phyloP scores from a whole-genome alignment of 2,888 invertebrate genomes.

The Elegia similella region DNA sequence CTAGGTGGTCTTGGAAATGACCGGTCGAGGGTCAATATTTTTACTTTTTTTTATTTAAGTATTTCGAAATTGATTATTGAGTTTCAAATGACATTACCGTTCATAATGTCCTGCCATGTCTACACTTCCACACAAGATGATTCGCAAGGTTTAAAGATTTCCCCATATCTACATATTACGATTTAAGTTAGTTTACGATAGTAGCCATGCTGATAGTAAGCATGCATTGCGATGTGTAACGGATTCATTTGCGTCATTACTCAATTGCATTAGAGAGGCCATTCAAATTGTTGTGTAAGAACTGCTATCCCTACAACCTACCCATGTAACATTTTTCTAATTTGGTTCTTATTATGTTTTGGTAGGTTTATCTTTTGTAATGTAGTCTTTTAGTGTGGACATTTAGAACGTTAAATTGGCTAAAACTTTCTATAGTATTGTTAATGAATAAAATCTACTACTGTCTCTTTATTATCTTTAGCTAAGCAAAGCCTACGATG shows the following conservation, averaged over 20 bases:
- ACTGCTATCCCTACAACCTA: conserved; percentile 19
- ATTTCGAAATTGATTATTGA: conserved; percentile 1
- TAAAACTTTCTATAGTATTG: too few species aligned
- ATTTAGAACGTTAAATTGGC: too few species aligned
- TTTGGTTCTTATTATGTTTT: not conserved
- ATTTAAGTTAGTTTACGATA: not conserved
- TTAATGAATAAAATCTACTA: too few species aligned
- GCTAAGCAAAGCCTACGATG: too few species aligned
- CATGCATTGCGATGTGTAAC: conserved; percentile 32
- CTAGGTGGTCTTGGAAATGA: conserved; percentile 8
- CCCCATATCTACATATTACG: not conserved
- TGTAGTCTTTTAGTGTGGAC: too few species aligned
- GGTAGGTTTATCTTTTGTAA: not conserved
- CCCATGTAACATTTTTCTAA: conserved; percentile 11
- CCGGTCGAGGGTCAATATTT: not conserved
- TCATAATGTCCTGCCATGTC: not conserved
- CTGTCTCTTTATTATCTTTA: too few species aligned
- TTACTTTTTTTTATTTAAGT: not conserved
- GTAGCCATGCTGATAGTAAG: not conserved
- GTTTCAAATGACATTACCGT: not conserved
- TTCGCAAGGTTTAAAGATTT: not conserved
- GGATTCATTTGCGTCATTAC: conserved; percentile 53
- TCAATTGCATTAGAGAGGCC: conserved; percentile 59
- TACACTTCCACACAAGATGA: conserved; percentile 8
- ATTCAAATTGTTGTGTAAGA: conserved; percentile 44